These are phyloP conservation scores for Dryocosmus kuriphilus DNA, from an alignment of 2,888 invertebrate species.

Conservation along the genomic window DNA sequence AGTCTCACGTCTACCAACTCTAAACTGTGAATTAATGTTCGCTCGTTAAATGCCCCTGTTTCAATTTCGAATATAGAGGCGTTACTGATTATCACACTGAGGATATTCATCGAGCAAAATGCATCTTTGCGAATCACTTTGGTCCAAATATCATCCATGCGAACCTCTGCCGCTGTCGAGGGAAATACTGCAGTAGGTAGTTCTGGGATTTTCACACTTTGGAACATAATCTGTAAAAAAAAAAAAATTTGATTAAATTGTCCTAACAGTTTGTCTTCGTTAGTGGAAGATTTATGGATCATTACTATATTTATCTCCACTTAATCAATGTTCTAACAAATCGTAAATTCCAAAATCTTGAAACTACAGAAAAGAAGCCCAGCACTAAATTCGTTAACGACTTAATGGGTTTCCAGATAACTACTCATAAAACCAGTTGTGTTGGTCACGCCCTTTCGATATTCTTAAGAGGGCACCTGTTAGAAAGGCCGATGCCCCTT, in stretches of 20 bases:
- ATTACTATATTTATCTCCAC: not conserved
- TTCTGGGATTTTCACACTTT: constrained; percentile 81
- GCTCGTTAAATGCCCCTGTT: constrained; percentile 82
- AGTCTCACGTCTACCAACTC: constrained; percentile 82
- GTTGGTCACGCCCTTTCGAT: not conserved
- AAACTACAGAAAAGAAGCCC: not conserved
- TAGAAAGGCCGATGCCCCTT: not conserved
- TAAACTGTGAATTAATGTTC: constrained; percentile 82
- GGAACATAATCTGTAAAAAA: constrained; percentile 82
- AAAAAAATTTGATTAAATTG: too few species aligned
- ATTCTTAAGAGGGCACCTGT: not conserved
- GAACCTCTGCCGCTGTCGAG: constrained; percentile 82
- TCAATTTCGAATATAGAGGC: constrained; percentile 82
- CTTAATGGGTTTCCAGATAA: not conserved
- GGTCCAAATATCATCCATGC: constrained; percentile 80
- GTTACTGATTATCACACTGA: constrained; percentile 82
- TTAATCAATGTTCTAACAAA: not conserved
- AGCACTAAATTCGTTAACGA: not conserved
- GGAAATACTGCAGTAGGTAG: constrained; percentile 83
- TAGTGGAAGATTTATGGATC: not conserved
- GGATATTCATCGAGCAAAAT: constrained; percentile 84
- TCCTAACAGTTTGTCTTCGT: too few species aligned
- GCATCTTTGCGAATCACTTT: constrained; percentile 82
- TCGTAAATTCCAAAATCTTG: not conserved
- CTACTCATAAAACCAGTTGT: not conserved